Conservation (phyloP, 2,113 vertebrate genomes). For the Pseudorectes ferrugineus region DNA sequence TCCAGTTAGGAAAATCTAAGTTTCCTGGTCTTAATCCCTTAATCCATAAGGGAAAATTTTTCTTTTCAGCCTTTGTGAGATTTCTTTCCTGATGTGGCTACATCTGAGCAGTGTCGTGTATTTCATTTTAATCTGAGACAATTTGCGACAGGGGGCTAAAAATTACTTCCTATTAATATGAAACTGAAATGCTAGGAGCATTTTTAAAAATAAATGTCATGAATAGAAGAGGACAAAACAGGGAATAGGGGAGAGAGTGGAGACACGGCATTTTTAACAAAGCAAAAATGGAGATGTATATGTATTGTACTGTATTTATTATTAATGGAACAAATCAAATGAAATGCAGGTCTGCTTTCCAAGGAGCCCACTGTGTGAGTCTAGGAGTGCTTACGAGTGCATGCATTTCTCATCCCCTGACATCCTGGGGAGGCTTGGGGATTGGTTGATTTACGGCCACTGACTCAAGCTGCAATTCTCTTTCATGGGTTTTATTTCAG, state of each 20-base stretch:
- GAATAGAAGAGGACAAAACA: neutral
- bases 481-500: conserved; percentile 8
- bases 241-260: neutral
- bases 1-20: neutral
- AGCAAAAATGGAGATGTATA: neutral
- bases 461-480: neutral
- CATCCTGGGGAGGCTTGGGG: neutral
- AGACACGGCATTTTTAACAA: neutral
- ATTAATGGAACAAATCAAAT: neutral
- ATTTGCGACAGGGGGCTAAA: neutral
- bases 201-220: neutral
- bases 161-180: neutral
- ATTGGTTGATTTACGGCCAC: neutral
- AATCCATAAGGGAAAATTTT: neutral
- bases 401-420: neutral
- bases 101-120: neutral
- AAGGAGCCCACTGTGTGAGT: neutral
- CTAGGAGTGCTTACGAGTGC: neutral
- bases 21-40: neutral
- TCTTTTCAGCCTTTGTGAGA: neutral
- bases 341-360: neutral
- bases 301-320: neutral
- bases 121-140: neutral
- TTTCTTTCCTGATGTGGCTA: neutral
- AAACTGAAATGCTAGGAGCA: neutral